Evolutionary conservation across 2,113 vertebrate species (phyloP), one percentile per base, ranked within the genome.

Genomic region (Myanophis thanlyinensis): DNA sequence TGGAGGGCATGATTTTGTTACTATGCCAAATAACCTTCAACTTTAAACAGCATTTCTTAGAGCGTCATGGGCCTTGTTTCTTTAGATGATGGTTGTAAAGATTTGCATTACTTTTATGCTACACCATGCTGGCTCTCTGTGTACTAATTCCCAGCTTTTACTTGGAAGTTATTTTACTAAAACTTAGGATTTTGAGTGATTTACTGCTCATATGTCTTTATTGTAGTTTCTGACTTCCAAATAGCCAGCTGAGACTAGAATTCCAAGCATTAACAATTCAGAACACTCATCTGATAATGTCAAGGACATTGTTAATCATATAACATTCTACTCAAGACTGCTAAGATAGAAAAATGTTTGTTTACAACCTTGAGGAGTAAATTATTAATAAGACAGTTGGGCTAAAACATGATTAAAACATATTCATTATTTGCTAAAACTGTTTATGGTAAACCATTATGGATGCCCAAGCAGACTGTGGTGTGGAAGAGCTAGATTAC

Each of bases 261-360:
- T 18, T 3, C 73, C 73, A 80, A 80, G 18, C 40, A 88, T 48
- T 52, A 92, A 88, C 53, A 73, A 80, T 80, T 49, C 48, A 92
- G 85, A 85, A 11, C 51, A 56, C 5, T 25, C 62, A 40, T 9
- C 51, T 62, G 91, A 44, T 51, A 92, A 47, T 25, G 30, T 80
- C 44, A 80, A 92, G 87, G 59, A 54, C 59, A 48, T 15, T 89
- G 49, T 48, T 88, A 35, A 80, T 48, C 91, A 84, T 2, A 15
- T 15, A 52, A 5, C 20, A 80, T 80, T 92, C 91, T 84, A 84
- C 54, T 54, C 80, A 88, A 47, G 20, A 89, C 10, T 85, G 91
- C 87, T 52, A 56, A 92, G n/a, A 54, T 18, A 85, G 91, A 52
- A 89, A 80, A 80, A 46, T 85, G 44, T 92, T 92, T 89, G 49